Evolutionary conservation across 1,140 invertebrate genomes (phyloP), one percentile per base, ranked within the genome.

Genomic region (Diorhabda carinulata): DNA sequence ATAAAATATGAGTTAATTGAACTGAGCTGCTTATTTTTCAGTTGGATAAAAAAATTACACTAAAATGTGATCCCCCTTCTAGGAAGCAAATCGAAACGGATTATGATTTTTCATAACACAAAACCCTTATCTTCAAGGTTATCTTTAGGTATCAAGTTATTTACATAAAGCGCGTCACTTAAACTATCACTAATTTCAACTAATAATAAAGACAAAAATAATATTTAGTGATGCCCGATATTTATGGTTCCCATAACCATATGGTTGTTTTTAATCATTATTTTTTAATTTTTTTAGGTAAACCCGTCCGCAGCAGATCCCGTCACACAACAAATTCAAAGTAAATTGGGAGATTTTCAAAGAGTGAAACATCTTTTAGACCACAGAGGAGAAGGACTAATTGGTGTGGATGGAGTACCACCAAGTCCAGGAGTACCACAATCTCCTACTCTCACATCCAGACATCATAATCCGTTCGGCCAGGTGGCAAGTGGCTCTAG

Each of bases 261-360:
- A 6, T 9, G 6, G 25, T 10, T 9, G 25, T 25, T 25, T 25
- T 25, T 25, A 25, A 25, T 10, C 8, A 4, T 52, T 64, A 25
- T 25, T 45, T 44, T 57, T 74, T 61, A n/a, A 25, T 25, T 25
- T 25, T 73, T 81, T 3, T 83, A 92, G 90, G 88, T 91, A 67
- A 88, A 82, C 72, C 88, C 86, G 72, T 87, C 86, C 76, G 84
- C 84, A 56, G 84, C 84, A 57, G 91, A 93, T 80, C 86, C 85
- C 58, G 86, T 89, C n/a, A 88, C 86, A 63, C 87, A 90, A 76
- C 87, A 91, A 77, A 91, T 93, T 73, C 88, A 90, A 77, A 88
- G 85, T 61, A 89, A 88, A 72, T 82, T 93, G 60, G 91, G 91
- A 45, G 88, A 89, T 76, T 93, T 89, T 79, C 84, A 87, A 57